Percentiles rank a stretch among this genome's conserved stretches.
These are phyloP conservation scores for Cephus cinctus DNA, from an alignment of 1,140 invertebrate genomes.

Conservation along the genomic window DNA sequence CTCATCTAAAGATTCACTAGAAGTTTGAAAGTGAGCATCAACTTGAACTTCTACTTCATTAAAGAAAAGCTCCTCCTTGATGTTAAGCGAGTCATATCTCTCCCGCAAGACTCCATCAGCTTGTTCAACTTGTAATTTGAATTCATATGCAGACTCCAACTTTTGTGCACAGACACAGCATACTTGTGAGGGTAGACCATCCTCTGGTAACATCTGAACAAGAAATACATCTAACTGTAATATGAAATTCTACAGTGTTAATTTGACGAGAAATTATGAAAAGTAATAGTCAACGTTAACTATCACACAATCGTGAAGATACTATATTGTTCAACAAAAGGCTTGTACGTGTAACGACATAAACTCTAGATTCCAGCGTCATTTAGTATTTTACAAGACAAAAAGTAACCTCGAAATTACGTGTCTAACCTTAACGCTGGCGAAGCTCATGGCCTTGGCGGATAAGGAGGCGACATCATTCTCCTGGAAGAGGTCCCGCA, in stretches of 20 bases:
- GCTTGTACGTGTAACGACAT: constrained; percentile 5
- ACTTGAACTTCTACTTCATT: constrained; percentile 48
- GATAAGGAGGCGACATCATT: constrained; percentile 36
- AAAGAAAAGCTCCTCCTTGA: constrained; percentile 50
- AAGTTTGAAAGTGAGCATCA: constrained; percentile 15
- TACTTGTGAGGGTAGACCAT: constrained; percentile 64
- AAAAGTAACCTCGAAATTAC: constrained; percentile 32
- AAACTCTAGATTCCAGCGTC: neutral
- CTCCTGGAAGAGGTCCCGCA: constrained; percentile 44
- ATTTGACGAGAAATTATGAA: neutral
- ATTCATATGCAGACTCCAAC: constrained; percentile 63
- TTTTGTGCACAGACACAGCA: constrained; percentile 63
- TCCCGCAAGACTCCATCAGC: constrained; percentile 59
- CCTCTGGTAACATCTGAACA: constrained; percentile 56
- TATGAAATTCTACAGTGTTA: neutral
- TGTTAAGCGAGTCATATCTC: constrained; percentile 48
- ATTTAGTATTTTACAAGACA: too few species aligned
- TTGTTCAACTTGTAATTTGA: constrained; percentile 65
- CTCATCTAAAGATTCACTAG: constrained; percentile 10
- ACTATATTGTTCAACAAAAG: neutral
- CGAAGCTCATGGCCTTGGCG: constrained; percentile 47
- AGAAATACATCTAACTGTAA: constrained; percentile 38
- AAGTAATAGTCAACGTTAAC: neutral
- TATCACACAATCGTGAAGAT: neutral
- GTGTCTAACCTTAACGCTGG: constrained; percentile 53